Base-by-base conservation (phyloP, 2,797 vertebrate species). In the Poecilia gillii region DNA sequence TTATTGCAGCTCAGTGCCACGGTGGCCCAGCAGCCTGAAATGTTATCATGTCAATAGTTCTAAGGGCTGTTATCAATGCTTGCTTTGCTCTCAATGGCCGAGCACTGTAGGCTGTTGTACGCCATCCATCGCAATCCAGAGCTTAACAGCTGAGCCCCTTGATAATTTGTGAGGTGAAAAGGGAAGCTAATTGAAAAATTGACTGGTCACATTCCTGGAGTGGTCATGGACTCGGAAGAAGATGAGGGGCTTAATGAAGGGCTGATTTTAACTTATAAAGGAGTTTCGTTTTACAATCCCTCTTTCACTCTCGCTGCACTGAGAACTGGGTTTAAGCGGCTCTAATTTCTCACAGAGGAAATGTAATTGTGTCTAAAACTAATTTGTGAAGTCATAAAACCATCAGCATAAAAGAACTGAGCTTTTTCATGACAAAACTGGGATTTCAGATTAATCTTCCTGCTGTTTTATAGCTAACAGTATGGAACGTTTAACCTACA, bases 1-100 rank as follows among this genome's bases (percentile, higher is more conserved):
- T 96, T 96, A 95, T 97, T 96, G 96, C 93, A 88, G 95, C 95
- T 96, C 95, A 89, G 89, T 94, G 95, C 94, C 93, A 83, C 81
- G 84, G 88, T 88, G 93, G 92, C 91, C 91, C 83, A 45, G 89
- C 84, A 91, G 92, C 93, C 91, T 91, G 88, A 95, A 95, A 93
- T 94, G 95, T 94, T 95, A 91, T 94, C 92, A 92, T 94, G 92
- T 93, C 88, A 92, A 92, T 93, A 94, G 86, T 91, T 91, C 81
- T 77, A 89, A 86, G 81, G 80, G 49, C 75, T 83, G 82, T 94
- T 90, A 95, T 95, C 88, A 87, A 90, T 90, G 89, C 89, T 91
- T 81, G 91, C 88, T 89, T 90, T 83, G 90, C 92, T 90, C 53
- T 46, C 89, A 95, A 89, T 81, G 86, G 88, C 78, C 77, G 23